Evolutionary conservation across 2,113 vertebrate genomes (phyloP).

Genomic region (Formicarius rufipectus): DNA sequence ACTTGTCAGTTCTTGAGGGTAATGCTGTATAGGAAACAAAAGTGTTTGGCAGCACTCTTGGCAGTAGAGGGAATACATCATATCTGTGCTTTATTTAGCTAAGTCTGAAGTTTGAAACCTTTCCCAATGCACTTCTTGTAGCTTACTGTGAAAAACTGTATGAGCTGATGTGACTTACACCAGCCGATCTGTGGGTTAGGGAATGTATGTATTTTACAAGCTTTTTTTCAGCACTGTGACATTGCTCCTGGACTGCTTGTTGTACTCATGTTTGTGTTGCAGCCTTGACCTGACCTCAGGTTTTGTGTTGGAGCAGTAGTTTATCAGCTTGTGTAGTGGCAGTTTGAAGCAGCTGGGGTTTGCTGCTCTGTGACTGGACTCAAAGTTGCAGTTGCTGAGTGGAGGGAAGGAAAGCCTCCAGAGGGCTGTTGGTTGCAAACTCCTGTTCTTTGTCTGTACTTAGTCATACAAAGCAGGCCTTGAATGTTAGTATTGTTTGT

Average conservation of each 20-base stretch:
- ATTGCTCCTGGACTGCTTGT: background rate
- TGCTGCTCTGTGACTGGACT: background rate
- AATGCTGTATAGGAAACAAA: background rate
- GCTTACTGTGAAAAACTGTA: background rate
- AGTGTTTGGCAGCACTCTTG: background rate
- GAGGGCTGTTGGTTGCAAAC: background rate
- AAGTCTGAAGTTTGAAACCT: background rate
- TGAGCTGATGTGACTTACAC: background rate
- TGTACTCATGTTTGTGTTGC: background rate
- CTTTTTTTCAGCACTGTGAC: background rate
- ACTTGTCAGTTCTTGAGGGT: accelerated
- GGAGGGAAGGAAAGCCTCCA: background rate
- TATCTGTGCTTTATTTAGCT: background rate
- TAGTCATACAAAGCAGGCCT: background rate
- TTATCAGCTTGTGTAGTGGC: background rate
- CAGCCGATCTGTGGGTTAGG: background rate
- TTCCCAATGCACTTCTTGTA: background rate
- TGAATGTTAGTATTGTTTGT: background rate
- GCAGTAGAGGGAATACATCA: background rate
- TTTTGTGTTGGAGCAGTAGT: background rate
- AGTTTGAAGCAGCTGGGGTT: background rate
- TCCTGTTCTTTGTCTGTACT: background rate
- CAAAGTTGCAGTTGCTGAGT: background rate
- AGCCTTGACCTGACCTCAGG: background rate
- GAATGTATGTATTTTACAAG: accelerated